These are phyloP conservation scores for Vannuccia rotundouncinata DNA, from an alignment of 2,888 invertebrate species.

Conservation along the genomic window DNA sequence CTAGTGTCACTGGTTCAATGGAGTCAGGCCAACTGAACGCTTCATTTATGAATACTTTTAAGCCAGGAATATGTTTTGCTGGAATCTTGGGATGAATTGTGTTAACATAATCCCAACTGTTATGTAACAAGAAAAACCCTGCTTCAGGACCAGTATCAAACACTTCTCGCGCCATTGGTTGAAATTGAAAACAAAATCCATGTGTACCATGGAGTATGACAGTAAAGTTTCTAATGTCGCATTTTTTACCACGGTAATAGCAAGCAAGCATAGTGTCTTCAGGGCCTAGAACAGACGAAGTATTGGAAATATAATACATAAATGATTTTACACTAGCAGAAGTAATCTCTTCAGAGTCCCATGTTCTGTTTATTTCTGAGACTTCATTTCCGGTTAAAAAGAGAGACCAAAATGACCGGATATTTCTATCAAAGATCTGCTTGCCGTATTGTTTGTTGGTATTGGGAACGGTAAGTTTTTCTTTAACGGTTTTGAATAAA, in stretches of 20 bases:
- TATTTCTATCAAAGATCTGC: background rate
- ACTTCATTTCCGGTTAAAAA: background rate
- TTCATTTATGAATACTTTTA: background rate
- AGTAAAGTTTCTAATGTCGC: slow-evolving; percentile 1
- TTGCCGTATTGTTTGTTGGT: background rate
- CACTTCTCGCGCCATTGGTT: background rate
- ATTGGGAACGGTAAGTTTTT: background rate
- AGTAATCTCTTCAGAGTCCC: background rate
- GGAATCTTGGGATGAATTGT: background rate
- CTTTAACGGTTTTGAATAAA: background rate
- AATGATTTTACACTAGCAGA: background rate
- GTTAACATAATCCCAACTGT: background rate
- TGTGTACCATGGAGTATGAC: background rate
- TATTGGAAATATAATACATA: background rate
- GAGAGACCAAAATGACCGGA: background rate
- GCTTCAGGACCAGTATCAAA: background rate
- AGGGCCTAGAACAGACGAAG: background rate
- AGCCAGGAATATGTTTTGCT: background rate
- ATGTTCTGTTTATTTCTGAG: background rate
- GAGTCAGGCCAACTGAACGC: background rate
- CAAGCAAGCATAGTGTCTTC: background rate
- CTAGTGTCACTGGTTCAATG: background rate
- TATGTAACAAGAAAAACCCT: background rate
- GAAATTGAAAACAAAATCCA: background rate
- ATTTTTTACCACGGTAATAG: background rate